These are phyloP conservation scores for Pygocentrus nattereri DNA, from an alignment of 2,797 vertebrate genomes.

Conservation along the genomic window DNA sequence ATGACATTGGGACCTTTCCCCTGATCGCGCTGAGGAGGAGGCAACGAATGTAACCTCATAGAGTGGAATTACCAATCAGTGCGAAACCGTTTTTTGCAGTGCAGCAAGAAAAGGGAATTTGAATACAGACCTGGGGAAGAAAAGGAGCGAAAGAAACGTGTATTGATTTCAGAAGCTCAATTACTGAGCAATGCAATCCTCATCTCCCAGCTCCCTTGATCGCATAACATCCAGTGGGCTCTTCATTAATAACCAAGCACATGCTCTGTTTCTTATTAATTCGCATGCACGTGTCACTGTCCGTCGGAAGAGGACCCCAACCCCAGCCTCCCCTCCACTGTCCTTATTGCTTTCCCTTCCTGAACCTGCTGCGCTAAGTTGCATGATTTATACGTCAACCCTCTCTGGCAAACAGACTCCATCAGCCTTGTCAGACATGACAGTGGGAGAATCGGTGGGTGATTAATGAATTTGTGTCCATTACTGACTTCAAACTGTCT, in stretches of 20 bases:
- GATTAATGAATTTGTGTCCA: conserved; percentile 66
- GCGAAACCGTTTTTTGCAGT: background rate
- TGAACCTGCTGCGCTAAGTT: conserved; percentile 65
- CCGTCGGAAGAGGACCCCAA: conserved; percentile 51
- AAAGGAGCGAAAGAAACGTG: conserved; percentile 18
- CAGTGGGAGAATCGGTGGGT: conserved; percentile 61
- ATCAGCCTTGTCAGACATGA: conserved; percentile 57
- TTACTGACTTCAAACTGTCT: conserved; percentile 60
- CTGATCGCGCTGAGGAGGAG: conserved; percentile 27
- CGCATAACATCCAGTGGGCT: conserved; percentile 56
- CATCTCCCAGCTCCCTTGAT: conserved; percentile 60
- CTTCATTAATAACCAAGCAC: conserved; percentile 62
- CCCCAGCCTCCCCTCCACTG: conserved; percentile 44
- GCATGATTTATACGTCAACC: conserved; percentile 64
- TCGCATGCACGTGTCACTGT: conserved; percentile 57
- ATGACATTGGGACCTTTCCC: conserved; percentile 62
- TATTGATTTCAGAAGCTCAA: conserved; percentile 65
- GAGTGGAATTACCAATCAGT: conserved; percentile 25
- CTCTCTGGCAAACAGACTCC: conserved; percentile 61
- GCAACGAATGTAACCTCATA: conserved; percentile 24
- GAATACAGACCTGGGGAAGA: conserved; percentile 31
- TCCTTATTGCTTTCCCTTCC: conserved; percentile 58
- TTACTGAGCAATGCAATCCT: conserved; percentile 53
- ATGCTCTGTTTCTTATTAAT: conserved; percentile 66
- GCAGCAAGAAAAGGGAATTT: conserved; percentile 25